A percentile compares a stretch with the other conserved stretches of the same genome.
Evolutionary conservation across 2,797 vertebrate genomes (phyloP).

Genomic region (Ispidina lecontei): DNA sequence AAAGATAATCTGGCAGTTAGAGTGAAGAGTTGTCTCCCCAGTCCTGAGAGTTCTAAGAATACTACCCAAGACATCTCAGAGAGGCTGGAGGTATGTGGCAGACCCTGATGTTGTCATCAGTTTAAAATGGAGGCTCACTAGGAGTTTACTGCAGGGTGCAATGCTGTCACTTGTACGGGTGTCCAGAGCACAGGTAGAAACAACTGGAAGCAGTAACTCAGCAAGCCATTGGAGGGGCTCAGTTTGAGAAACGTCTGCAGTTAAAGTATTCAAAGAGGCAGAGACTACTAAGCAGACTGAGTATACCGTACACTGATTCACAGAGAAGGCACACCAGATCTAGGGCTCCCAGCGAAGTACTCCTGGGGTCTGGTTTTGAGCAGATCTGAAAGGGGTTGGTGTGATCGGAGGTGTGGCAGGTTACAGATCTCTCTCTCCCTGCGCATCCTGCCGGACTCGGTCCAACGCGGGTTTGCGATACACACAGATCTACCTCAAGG

Average conservation of each 20-base stretch:
- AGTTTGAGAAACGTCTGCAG: neutral
- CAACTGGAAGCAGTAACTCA: neutral
- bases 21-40: neutral
- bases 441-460: rapidly evolving
- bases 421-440: no score
- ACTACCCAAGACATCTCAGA: neutral
- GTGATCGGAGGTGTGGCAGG: rapidly evolving
- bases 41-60: neutral
- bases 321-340: rapidly evolving
- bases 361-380: neutral
- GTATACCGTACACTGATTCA: neutral
- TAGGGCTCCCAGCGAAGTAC: neutral
- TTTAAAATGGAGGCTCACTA: slow-evolving; percentile 2
- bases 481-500: neutral
- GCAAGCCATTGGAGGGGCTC: neutral
- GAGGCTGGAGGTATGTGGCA: neutral
- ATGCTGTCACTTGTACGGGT: neutral
- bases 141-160: neutral
- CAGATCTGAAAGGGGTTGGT: neutral
- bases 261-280: neutral
- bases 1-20: neutral
- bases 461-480: rapidly evolving
- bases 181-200: neutral
- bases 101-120: neutral
- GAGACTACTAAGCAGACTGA: neutral